Base-by-base conservation (phyloP, 2,888 invertebrate species). In the Therioaphis trifolii region DNA sequence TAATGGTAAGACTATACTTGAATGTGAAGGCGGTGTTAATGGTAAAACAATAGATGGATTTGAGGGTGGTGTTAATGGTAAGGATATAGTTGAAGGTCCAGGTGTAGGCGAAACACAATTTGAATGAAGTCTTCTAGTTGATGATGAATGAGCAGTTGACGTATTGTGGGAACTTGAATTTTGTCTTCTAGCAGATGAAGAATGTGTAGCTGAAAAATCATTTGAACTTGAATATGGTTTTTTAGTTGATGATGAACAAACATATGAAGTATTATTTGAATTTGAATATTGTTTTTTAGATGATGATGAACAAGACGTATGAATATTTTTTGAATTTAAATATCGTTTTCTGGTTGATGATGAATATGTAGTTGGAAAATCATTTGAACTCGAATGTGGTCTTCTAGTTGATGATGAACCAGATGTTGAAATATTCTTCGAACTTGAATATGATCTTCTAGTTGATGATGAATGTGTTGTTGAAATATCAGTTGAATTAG, bases 51-150 rank as follows among this genome's bases (percentile, higher is more conserved):
- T 52, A 27, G 52, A 7, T 24, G 52, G n/a, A n/a, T 52, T 49
- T 52, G 40, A 78, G 11, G 66, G 66, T 0, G 77, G 77, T 18
- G 66, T 78, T 52, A 68, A 40, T 11, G 68, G 78, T 43, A 79
- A 79, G 2, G 68, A 69, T 40, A 69, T 68, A 11, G 27, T n/a
- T 14, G 55, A 18, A 40, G 40, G 66, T 0, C 40, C 61, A 35
- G 52, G 12, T 12, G 68, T 18, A 52, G 52, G 43, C 27, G 69
- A 43, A 40, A n/a, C 14, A 14, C 24, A 7, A 24, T 4, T 69
- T 14, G 55, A 43, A 55, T 55, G 35, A 5, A 7, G 35, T 35
- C 7, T 35, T 35, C 35, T 35, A 35, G 35, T 5, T 35, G 35
- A 35, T 7, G 35, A 52, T 40, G 69, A 69, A 55, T 14, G 0